These are phyloP conservation scores for Cardiocondyla obscurior DNA, from an alignment of 1,140 invertebrate genomes.

Conservation along the genomic window DNA sequence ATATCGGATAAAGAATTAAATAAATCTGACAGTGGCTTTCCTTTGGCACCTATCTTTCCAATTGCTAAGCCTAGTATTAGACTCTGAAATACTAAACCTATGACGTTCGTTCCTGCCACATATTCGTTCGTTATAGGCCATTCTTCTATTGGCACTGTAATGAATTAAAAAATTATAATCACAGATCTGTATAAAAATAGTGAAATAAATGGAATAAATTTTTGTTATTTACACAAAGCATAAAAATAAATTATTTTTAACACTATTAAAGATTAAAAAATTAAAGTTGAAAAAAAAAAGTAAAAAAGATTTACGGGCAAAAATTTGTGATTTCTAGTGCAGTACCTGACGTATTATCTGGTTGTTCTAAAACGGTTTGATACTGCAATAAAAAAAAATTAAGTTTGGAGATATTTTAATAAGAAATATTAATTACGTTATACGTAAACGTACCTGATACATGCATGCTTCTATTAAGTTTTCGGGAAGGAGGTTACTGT, in stretches of 20 bases:
- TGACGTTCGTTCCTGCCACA: conserved; percentile 84
- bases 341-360: conserved; percentile 62
- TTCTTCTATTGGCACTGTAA: conserved; percentile 74
- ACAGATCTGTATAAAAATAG: neutral
- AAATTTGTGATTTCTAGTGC: neutral
- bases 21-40: conserved; percentile 84
- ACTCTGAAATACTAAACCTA: conserved; percentile 86
- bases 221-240: neutral
- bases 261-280: neutral
- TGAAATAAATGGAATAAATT: neutral
- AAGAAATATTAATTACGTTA: neutral
- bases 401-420: neutral
- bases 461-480: conserved; percentile 87
- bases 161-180: conserved; percentile 1
- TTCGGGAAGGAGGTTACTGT: conserved; percentile 88
- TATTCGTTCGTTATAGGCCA: conserved; percentile 81
- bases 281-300: neutral
- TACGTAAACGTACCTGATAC: conserved; percentile 79
- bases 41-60: conserved; percentile 81
- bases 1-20: conserved; percentile 83
- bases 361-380: conserved; percentile 75
- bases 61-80: conserved; percentile 85
- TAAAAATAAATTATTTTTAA: neutral
- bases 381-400: conserved; percentile 72
- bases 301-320: neutral